Evolutionary conservation across 1,140 invertebrate genomes (phyloP), one percentile per base, ranked within the genome.

Genomic region (Popillia japonica): DNA sequence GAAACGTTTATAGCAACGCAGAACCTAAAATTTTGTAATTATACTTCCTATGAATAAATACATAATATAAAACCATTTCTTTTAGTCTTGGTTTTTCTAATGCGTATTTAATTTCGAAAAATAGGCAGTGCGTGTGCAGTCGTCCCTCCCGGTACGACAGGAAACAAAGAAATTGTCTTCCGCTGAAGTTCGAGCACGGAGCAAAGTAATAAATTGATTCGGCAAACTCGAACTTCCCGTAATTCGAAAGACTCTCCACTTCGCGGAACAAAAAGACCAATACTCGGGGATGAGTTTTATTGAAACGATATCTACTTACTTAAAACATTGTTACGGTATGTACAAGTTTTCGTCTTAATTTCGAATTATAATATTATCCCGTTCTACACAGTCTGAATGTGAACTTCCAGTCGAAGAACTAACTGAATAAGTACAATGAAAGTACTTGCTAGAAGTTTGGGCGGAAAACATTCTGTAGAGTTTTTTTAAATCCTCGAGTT

Each of bases 131-230:
- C 48, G 48, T 55, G 17, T n/a, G 48, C 14, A n/a, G 14, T 20
- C 48, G 48, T 55, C 48, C 17, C 6, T 2, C 0, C 48, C 48
- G 14, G 48, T 6, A 17, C 7, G 17, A 17, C 48, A 55, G 48
- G 11, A 17, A 55, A n/a, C 6, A 27, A 27, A 68, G 22, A 68
- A 68, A 68, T 2, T 22, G 20, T 22, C 22, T 68, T 34, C 22
- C 22, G 61, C 22, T 17, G 22, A 68, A 68, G 22, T 68, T 68
- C 61, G 20, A 22, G 27, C 61, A 68, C 61, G 20, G 61, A 68
- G 22, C 61, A 34, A 68, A 68, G 61, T 68, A 27, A 68, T 68
- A 68, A 68, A 68, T 68, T 68, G 61, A 68, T 68, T 68, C 22
- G 27, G 22, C 27, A 23, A 68, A 68, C 20, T 68, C 22, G 27